Percentiles rank a stretch among this genome's conserved stretches.
Evolutionary conservation across 2,113 vertebrate species (phyloP).

Genomic region (Erinaceus europaeus): DNA sequence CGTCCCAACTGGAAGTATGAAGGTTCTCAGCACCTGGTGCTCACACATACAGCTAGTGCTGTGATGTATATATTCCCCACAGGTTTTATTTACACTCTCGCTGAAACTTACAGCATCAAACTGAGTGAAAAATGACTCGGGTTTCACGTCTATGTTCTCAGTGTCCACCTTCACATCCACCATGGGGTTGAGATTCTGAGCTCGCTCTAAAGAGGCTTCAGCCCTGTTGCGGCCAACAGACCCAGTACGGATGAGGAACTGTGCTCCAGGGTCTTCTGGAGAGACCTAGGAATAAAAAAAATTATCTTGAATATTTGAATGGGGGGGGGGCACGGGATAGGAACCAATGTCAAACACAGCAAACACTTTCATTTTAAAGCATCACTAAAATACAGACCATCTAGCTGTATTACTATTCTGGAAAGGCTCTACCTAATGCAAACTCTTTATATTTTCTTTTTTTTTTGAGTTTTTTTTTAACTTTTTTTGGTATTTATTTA

Average conservation of each 20-base stretch:
- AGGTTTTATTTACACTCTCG: neutral
- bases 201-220: conserved; percentile 90
- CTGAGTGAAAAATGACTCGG: conserved; percentile 90
- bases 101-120: conserved; percentile 89
- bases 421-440: neutral
- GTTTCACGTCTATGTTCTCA: conserved; percentile 84
- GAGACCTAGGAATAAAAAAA: conserved; percentile 85
- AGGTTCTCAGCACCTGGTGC: neutral
- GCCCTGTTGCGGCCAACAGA: conserved; percentile 89
- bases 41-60: neutral
- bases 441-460: no score
- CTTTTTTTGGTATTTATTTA: no score
- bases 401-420: neutral
- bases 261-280: conserved; percentile 87
- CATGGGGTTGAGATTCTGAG: conserved; percentile 97
- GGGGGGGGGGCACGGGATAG: neutral
- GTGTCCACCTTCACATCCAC: conserved; percentile 92
- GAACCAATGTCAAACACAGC: neutral
- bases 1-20: neutral
- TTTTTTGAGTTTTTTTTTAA: no score
- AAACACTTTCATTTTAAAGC: neutral
- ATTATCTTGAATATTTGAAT: conserved; percentile 18
- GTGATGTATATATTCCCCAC: neutral
- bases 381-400: neutral
- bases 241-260: conserved; percentile 90